These are phyloP conservation scores for Darevskia mixta DNA, from an alignment of 2,797 vertebrate genomes.

Conservation along the genomic window DNA sequence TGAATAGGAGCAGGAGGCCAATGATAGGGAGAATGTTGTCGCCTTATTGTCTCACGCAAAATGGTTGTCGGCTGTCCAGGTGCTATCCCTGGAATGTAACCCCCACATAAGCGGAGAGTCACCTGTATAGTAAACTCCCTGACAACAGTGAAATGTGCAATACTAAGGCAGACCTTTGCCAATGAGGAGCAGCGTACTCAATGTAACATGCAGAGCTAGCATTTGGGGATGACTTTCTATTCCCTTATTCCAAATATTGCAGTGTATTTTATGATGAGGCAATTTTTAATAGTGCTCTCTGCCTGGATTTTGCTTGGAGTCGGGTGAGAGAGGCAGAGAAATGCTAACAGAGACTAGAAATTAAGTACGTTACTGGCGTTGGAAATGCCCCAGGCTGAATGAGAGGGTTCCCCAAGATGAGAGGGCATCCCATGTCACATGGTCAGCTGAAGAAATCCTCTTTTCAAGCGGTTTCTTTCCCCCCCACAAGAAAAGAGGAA, in stretches of 20 bases:
- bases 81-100: too few relatives aligned
- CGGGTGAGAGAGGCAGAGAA: too few relatives aligned
- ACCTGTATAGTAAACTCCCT: too few relatives aligned
- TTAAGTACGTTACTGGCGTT: not conserved
- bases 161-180: not conserved
- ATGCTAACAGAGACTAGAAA: not conserved
- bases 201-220: not conserved
- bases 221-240: not conserved
- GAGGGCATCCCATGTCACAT: not conserved
- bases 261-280: not conserved
- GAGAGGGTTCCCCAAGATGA: too few relatives aligned
- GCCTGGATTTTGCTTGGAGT: not conserved
- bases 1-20: too few relatives aligned
- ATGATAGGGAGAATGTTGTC: too few relatives aligned
- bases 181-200: not conserved
- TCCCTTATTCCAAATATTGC: not conserved
- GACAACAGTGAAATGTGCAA: too few relatives aligned
- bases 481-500: constrained; percentile 30
- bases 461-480: not conserved
- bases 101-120: too few relatives aligned
- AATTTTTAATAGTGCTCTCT: not conserved
- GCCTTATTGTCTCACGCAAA: too few relatives aligned
- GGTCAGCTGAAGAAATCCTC: not conserved
- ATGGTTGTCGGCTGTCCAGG: too few relatives aligned
- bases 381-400: constrained; percentile 23